These are phyloP conservation scores for Lanistes nyassanus DNA, from an alignment of 1,140 invertebrate genomes.

Conservation along the genomic window DNA sequence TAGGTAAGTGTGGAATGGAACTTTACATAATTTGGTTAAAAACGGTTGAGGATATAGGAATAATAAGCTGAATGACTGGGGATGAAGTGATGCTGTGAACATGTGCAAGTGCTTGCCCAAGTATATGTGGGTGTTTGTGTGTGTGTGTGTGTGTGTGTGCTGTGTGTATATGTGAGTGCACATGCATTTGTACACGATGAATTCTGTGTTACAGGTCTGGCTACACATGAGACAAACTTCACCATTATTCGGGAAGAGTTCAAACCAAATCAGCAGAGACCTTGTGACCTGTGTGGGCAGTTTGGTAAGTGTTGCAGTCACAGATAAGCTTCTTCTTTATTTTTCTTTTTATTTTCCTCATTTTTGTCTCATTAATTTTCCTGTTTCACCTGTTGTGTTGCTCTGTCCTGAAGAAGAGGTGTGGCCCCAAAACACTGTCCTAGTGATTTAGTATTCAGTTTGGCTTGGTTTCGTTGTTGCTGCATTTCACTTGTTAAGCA, in stretches of 20 bases:
- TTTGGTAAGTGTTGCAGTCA: constrained; percentile 77
- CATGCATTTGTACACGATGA: too few species aligned
- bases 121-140: background rate
- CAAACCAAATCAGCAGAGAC: constrained; percentile 94
- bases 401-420: too few species aligned
- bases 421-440: too few species aligned
- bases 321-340: too few species aligned
- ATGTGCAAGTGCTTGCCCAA: background rate
- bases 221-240: constrained; percentile 99
- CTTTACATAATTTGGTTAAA: background rate
- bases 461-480: too few species aligned
- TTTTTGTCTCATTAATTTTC: too few species aligned
- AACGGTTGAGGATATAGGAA: too few species aligned
- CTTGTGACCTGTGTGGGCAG: constrained; percentile 97
- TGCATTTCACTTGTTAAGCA: too few species aligned
- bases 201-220: constrained; percentile 81
- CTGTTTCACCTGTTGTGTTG: too few species aligned
- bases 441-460: too few species aligned
- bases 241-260: constrained; percentile 94
- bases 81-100: background rate
- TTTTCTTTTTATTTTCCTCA: background rate
- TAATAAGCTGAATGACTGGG: too few species aligned
- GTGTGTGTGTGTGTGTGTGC: background rate
- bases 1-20: constrained; percentile 50
- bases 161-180: background rate